Evolutionary conservation across 2,113 vertebrate genomes (phyloP).

Genomic region (Nansenia antarctica): DNA sequence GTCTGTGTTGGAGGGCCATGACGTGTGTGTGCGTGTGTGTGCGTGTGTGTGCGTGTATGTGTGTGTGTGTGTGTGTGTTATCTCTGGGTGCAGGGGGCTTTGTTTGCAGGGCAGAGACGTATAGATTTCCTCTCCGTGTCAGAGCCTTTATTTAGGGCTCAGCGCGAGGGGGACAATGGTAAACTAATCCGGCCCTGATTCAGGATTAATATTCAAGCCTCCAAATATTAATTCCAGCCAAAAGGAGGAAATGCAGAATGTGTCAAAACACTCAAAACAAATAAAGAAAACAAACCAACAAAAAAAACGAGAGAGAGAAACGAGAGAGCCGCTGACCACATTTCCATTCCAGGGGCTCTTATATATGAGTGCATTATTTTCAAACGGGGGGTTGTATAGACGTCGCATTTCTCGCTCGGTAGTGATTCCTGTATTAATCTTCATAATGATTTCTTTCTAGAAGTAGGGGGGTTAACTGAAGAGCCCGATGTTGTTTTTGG

Average conservation of each 20-base stretch:
- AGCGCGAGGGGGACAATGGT: conserved; percentile 74
- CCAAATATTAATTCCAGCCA: conserved; percentile 78
- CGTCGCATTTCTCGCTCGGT: conserved; percentile 63
- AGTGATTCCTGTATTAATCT: conserved; percentile 75
- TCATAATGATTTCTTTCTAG: conserved; percentile 78
- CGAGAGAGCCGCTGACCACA: conserved; percentile 60
- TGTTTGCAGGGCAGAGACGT: conserved; percentile 72
- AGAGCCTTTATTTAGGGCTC: conserved; percentile 73
- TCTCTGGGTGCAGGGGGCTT: conserved; percentile 75
- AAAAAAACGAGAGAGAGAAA: no score
- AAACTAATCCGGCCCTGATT: conserved; percentile 77
- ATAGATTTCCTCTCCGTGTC: conserved; percentile 77
- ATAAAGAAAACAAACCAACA: conserved; percentile 69
- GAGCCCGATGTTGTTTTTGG: conserved; percentile 76
- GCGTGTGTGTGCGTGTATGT: conserved; percentile 47
- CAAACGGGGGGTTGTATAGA: conserved; percentile 41
- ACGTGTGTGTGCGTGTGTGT: conserved; percentile 60
- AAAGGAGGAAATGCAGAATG: conserved; percentile 73
- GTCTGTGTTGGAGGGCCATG: conserved; percentile 63
- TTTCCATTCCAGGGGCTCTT: conserved; percentile 49
- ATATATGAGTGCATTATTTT: conserved; percentile 67
- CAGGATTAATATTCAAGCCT: conserved; percentile 79
- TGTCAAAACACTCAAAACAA: conserved; percentile 74
- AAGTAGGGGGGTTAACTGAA: conserved; percentile 64
- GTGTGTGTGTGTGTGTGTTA: conserved; percentile 66